Percentiles rank a stretch among this genome's conserved stretches.
Conservation (phyloP, 2,888 invertebrate species). For the Thelaira solivaga region DNA sequence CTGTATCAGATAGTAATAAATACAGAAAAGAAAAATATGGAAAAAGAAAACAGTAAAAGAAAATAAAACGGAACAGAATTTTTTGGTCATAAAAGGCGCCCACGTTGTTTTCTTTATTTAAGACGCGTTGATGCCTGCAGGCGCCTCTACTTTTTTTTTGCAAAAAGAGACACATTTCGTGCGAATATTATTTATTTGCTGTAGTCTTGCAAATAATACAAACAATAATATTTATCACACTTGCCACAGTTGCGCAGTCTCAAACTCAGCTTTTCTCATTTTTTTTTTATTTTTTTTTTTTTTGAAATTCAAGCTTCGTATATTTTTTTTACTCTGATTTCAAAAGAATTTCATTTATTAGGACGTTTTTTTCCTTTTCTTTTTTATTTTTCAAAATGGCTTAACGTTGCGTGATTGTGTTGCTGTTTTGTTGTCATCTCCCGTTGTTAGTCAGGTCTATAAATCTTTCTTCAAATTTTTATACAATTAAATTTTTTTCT, state of each 20-base stretch:
- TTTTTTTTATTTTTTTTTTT: background rate
- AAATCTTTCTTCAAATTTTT: constrained; percentile 68
- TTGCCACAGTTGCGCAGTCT: constrained; percentile 56
- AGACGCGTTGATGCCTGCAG: constrained; percentile 69
- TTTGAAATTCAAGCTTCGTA: constrained; percentile 17
- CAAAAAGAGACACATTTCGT: constrained; percentile 73
- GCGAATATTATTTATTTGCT: constrained; percentile 74
- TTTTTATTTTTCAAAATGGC: constrained; percentile 20
- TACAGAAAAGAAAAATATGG: background rate
- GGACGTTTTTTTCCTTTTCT: constrained; percentile 7
- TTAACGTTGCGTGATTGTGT: constrained; percentile 69
- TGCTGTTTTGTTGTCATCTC: constrained; percentile 72
- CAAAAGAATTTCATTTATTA: constrained; percentile 32
- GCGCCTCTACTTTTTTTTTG: constrained; percentile 67
- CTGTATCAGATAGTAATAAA: background rate
- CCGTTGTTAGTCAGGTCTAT: constrained; percentile 73
- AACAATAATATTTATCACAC: constrained; percentile 71
- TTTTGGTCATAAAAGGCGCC: constrained; percentile 65
- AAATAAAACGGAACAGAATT: constrained; percentile 14
- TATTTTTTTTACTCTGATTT: constrained; percentile 2
- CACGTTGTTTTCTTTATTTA: constrained; percentile 63
- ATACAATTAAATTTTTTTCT: constrained; percentile 59
- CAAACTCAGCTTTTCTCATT: background rate
- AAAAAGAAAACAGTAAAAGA: background rate
- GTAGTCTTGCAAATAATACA: constrained; percentile 62